phyloP scores from a whole-genome alignment of 2,797 vertebrate species.

The Smutsia temminckii region DNA sequence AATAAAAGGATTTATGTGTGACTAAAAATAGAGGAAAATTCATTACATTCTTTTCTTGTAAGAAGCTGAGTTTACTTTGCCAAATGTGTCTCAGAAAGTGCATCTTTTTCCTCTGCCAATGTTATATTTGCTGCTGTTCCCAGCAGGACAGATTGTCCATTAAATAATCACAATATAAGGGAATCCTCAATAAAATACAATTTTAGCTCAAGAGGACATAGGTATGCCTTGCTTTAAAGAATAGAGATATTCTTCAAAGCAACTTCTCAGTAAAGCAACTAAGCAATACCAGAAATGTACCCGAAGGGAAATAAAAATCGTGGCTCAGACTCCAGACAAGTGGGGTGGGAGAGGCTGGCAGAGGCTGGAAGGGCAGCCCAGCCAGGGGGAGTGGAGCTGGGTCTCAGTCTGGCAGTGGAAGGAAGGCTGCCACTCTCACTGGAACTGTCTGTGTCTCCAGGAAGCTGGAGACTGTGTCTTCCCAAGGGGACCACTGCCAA shows the following conservation, averaged over 20 bases:
- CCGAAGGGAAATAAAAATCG: conserved; percentile 39
- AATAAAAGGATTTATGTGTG: conserved; percentile 75
- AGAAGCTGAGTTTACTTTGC: conserved; percentile 70
- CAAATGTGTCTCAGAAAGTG: conserved; percentile 72
- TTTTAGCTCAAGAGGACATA: background rate
- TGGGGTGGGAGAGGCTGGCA: background rate
- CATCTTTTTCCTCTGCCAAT: conserved; percentile 41
- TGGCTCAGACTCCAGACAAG: conserved; percentile 7
- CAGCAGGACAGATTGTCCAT: conserved; percentile 46
- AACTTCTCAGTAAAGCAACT: conserved; percentile 60
- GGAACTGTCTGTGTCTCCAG: background rate
- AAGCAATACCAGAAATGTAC: conserved; percentile 57
- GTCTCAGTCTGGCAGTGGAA: background rate
- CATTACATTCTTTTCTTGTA: conserved; percentile 78
- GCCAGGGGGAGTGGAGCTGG: background rate
- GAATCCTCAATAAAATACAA: conserved; percentile 58
- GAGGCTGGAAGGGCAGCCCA: background rate
- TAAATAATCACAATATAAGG: conserved; percentile 61
- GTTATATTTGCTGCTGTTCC: conserved; percentile 54
- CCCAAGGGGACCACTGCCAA: background rate
- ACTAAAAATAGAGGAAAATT: conserved; percentile 80
- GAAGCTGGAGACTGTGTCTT: background rate
- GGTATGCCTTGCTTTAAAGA: conserved; percentile 41
- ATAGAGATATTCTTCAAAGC: conserved; percentile 50
- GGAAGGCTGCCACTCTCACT: background rate